phyloP scores from a whole-genome alignment of 2,113 vertebrate species.

The Galemys pyrenaicus region DNA sequence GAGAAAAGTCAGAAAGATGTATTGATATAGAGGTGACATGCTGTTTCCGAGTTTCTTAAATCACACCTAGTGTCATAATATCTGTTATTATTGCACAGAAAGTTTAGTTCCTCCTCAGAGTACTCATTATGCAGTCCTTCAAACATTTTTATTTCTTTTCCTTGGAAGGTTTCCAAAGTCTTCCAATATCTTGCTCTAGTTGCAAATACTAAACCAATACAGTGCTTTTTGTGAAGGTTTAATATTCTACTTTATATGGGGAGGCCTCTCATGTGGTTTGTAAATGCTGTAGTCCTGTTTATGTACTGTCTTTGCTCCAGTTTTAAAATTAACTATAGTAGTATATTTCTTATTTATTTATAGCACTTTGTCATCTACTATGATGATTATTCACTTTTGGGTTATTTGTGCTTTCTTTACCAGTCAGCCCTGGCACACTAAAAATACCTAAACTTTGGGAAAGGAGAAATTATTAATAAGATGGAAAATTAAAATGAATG shows the following conservation, averaged over 20 bases:
- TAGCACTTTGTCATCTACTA: not conserved
- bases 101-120: slow-evolving; percentile 9
- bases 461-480: slow-evolving; percentile 23
- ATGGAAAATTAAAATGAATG: slow-evolving; percentile 32
- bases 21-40: not conserved
- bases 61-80: not conserved
- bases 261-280: not conserved
- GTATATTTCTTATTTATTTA: not conserved
- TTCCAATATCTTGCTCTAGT: slow-evolving; percentile 32
- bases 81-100: slow-evolving; percentile 20
- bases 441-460: slow-evolving; percentile 23
- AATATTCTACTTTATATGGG: not conserved
- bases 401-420: slow-evolving; percentile 32
- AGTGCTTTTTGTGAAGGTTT: not conserved
- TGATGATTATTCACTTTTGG: slow-evolving; percentile 15
- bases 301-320: not conserved
- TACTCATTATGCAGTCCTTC: not conserved
- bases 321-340: not conserved
- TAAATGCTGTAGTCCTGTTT: not conserved
- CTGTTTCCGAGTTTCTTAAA: not conserved
- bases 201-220: not conserved
- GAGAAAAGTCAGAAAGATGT: not conserved
- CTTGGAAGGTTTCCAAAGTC: slow-evolving; percentile 37
- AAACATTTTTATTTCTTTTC: slow-evolving; percentile 20
- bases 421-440: not conserved